Base-by-base conservation (phyloP, 2,113 vertebrate species). In the Turnix velox region DNA sequence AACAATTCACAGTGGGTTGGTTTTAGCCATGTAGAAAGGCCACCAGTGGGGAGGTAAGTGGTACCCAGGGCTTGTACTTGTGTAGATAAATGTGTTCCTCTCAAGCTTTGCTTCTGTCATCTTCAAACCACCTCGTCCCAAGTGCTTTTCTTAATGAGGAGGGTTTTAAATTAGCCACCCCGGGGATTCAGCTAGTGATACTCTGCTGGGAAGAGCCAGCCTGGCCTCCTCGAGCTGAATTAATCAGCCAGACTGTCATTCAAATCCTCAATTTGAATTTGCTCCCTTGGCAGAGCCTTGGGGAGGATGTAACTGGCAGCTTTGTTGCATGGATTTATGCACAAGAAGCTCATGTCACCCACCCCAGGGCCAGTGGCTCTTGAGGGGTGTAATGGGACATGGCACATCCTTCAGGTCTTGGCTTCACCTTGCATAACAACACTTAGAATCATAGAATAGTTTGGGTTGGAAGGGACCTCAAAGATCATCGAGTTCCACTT, bases 351-450 rank as follows among this genome's bases (percentile, higher is more conserved):
- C 2, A 0, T 24, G 27, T 40, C 65, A 54, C 23, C 40, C 9
- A 1, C 49, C 45, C 31, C 1, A 0, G 52, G 46, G 42, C 35
- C 0, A 0, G 31, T 28, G 0, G 1, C 83, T 77, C 9, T 0
- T 0, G 33, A 28, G 30, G 3, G 1, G 31, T 2, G 3, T 20
- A 66, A 16, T 9, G 4, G 57, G 82, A 84, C 10, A 6, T 8
- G 61, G 39, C 28, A 16, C 82, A 37, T 59, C 42, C 63, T 14
- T 12, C 4, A 31, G 39, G 65, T 17, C 67, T 14, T 40, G 39
- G 27, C 73, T 69, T 63, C 59, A 7, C 75, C 76, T 42, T 7
- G 37, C n/a, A n/a, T n/a, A n/a, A n/a, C n/a, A n/a, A n/a, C n/a
- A n/a, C n/a, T n/a, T n/a, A n/a, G n/a, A n/a, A n/a, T n/a, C n/a